Conservation (phyloP, 35 echinoderm and acorn worm genomes). For the Heliocidaris erythrogramma region DNA sequence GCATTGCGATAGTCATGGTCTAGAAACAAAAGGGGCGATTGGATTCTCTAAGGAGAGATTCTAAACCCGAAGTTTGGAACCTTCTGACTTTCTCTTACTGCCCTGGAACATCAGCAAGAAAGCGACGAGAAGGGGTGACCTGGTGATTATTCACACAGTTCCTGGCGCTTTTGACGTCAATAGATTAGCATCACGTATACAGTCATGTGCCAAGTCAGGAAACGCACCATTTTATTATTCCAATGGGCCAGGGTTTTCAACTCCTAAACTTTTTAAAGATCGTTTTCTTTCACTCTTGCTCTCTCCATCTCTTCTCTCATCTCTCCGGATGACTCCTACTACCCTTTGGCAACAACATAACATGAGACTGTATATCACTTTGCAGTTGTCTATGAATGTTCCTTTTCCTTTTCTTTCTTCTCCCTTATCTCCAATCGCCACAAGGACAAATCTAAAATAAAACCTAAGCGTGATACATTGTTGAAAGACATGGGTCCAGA, state of each 20-base stretch:
- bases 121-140: background rate
- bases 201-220: conserved; percentile 25
- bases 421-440: conserved; percentile 11
- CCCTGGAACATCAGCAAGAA: background rate
- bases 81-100: background rate
- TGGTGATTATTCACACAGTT: background rate
- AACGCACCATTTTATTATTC: conserved; percentile 26
- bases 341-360: background rate
- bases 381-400: conserved; percentile 10
- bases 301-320: background rate
- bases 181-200: conserved; percentile 20
- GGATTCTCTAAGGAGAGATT: background rate
- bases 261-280: background rate
- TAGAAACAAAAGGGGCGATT: background rate
- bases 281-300: background rate
- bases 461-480: background rate
- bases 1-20: conserved; percentile 40
- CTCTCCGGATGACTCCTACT: background rate
- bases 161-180: conserved; percentile 47
- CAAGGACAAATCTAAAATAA: conserved; percentile 4
- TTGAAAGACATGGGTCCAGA: background rate
- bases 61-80: background rate
- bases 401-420: background rate
- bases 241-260: background rate
- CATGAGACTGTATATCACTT: background rate